A percentile compares a stretch with the other conserved stretches of the same genome.
These are phyloP conservation scores for Momotus momota DNA, from an alignment of 2,797 vertebrate genomes.

Conservation along the genomic window DNA sequence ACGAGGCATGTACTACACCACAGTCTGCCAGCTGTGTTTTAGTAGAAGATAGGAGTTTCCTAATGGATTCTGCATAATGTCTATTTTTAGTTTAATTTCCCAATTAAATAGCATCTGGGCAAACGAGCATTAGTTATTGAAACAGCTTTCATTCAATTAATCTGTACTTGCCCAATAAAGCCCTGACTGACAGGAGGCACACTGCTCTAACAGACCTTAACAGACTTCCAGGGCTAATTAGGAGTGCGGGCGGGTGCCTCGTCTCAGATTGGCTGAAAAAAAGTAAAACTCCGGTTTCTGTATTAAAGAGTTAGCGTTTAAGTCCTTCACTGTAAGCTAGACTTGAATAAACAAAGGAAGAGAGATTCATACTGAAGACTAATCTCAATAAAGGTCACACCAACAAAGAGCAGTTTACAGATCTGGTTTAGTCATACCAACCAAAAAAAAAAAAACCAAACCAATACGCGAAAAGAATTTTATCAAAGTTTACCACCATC, in stretches of 20 bases:
- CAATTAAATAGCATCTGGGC: neutral
- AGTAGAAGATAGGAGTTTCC: neutral
- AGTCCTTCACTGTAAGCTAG: neutral
- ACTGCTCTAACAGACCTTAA: neutral
- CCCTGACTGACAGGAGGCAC: neutral
- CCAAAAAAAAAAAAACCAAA: neutral
- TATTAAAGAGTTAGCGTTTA: neutral
- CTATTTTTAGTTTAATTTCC: neutral
- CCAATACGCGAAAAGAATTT: rapidly evolving
- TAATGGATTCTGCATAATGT: neutral
- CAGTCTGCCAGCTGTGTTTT: neutral
- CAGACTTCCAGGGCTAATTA: neutral
- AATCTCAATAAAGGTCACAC: neutral
- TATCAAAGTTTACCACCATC: neutral
- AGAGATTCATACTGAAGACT: neutral
- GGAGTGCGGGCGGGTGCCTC: neutral
- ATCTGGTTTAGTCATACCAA: neutral
- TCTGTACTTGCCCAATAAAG: neutral
- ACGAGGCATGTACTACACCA: neutral
- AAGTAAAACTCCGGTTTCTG: too few relatives aligned
- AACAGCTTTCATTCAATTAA: neutral
- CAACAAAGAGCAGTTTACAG: neutral
- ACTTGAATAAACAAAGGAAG: neutral
- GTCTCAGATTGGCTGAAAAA: neutral
- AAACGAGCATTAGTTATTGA: neutral